These are phyloP conservation scores for Trachops cirrhosus DNA, from an alignment of 2,797 vertebrate genomes.

Conservation along the genomic window DNA sequence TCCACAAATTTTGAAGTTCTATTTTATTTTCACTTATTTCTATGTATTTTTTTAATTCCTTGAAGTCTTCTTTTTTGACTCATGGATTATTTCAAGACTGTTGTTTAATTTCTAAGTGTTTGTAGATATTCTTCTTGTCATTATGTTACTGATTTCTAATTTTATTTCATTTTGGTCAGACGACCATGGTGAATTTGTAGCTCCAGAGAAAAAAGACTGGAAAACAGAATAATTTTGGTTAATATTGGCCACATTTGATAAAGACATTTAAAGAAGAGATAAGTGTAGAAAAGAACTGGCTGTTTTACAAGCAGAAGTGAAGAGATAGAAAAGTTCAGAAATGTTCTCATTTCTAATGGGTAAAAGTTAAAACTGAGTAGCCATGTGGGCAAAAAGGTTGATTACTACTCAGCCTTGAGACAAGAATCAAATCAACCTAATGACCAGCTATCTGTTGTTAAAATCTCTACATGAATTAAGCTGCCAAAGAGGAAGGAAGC, in stretches of 20 bases:
- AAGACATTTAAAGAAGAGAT: neutral
- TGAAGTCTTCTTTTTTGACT: neutral
- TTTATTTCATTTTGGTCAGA: neutral
- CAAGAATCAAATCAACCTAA: neutral
- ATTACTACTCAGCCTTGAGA: conserved; percentile 12
- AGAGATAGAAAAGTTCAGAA: neutral
- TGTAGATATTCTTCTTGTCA: neutral
- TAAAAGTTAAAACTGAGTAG: neutral
- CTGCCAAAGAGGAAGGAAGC: conserved; percentile 18
- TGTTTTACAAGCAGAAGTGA: neutral
- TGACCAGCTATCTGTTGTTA: neutral
- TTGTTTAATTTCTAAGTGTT: neutral
- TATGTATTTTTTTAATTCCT: neutral
- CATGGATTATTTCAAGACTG: neutral
- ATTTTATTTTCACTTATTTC: neutral
- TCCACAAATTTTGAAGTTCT: neutral
- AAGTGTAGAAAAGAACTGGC: neutral
- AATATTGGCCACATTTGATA: neutral
- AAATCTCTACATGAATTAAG: conserved; percentile 33
- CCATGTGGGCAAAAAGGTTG: neutral
- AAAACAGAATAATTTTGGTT: neutral
- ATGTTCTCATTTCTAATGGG: neutral
- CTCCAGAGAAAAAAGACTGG: neutral
- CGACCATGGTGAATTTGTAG: neutral
- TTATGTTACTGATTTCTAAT: neutral